These are phyloP conservation scores for Drosophila albomicans DNA, from an alignment of 1,140 invertebrate genomes.

Conservation along the genomic window DNA sequence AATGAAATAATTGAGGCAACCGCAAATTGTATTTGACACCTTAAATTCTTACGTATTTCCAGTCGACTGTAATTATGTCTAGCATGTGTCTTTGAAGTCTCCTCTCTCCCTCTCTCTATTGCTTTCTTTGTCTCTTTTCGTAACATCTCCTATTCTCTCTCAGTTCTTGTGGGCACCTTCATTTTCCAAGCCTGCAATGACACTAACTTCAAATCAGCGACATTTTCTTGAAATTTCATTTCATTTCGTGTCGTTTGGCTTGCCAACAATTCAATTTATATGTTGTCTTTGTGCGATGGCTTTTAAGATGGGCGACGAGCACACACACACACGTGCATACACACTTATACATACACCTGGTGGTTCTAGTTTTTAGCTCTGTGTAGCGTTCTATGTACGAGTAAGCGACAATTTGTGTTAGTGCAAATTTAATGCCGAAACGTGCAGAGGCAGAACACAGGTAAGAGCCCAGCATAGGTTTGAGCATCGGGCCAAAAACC, in stretches of 20 bases:
- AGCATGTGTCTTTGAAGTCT: constrained; percentile 11
- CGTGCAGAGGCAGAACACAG: constrained; percentile 48
- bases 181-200: not conserved
- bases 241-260: constrained; percentile 70
- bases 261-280: constrained; percentile 79
- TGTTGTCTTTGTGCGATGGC: constrained; percentile 77
- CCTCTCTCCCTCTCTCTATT: not conserved
- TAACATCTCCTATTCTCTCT: constrained; percentile 11
- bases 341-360: not conserved
- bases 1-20: constrained; percentile 25
- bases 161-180: not conserved
- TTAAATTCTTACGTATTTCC: constrained; percentile 2
- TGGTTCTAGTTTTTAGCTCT: constrained; percentile 49
- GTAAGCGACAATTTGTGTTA: constrained; percentile 82
- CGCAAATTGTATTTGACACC: constrained; percentile 50
- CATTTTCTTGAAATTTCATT: constrained; percentile 68
- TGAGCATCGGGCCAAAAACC: constrained; percentile 52
- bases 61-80: constrained; percentile 33
- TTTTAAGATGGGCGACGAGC: constrained; percentile 55
- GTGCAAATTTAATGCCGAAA: constrained; percentile 81
- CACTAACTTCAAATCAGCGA: constrained; percentile 57
- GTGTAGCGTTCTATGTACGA: constrained; percentile 43
- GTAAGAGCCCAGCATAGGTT: constrained; percentile 40
- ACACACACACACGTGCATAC: constrained; percentile 11
- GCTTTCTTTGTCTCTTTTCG: not conserved